Evolutionary conservation across 2,888 invertebrate species (phyloP), one percentile per base, ranked within the genome.

Genomic region (Biston stratarius): DNA sequence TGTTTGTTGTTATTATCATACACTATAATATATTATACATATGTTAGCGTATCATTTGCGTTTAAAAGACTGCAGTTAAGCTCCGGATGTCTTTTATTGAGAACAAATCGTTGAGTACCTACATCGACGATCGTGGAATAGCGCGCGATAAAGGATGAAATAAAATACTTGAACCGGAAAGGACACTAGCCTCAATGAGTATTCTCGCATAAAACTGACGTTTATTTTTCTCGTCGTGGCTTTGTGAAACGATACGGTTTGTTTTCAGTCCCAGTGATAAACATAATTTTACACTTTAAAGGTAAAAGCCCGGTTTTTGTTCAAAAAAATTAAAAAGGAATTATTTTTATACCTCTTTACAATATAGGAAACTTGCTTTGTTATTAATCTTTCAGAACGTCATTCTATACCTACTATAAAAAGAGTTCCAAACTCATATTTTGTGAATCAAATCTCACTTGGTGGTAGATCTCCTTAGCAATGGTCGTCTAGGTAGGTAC

Each of bases 81-180:
- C 45, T 52, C 52, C 14, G n/a, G 61, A 58, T 69, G 67, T 49
- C 49, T 56, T 72, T 70, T 67, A 71, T 71, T 66, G 67, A 51
- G 56, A 58, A 72, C 66, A 66, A 72, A 74, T 64, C 61, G 61
- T 68, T 36, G 61, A 58, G 61, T 64, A 58, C 24, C 24, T 24
- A 24, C 57, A 61, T 34, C 55, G 40, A 45, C 51, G 59, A 62
- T 55, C 45, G 55, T 14, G 14, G 49, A 61, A 62, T 53, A 62
- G 59, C 45, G 53, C 34, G 40, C 63, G 59, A 63, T 67, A 67
- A 67, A 64, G 60, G 60, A 63, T 47, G 56, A 34, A 49, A 68
- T 68, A 68, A 68, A 68, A 64, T 42, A 55, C 60, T 59, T 68
- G 63, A 42, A 68, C 63, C 63, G 67, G 63, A 68, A 67, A 68